phyloP scores from a whole-genome alignment of 2,113 vertebrate species.

The Girardinichthys multiradiatus region DNA sequence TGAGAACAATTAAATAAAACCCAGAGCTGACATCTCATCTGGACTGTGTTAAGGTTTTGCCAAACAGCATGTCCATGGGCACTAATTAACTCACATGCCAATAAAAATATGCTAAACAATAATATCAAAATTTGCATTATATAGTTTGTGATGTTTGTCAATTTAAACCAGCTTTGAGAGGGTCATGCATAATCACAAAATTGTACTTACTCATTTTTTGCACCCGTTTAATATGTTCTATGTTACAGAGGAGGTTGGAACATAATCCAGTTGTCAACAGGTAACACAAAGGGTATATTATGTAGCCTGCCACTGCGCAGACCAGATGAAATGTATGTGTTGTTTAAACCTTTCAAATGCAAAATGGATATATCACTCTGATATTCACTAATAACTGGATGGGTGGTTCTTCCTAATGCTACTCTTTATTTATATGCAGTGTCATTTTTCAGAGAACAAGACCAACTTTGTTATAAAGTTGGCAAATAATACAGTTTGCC shows the following conservation, averaged over 20 bases:
- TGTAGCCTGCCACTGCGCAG: neutral
- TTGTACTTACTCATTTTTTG: neutral
- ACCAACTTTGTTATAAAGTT: constrained; percentile 63
- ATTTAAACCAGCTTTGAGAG: neutral
- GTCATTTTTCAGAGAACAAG: constrained; percentile 60
- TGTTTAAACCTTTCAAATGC: constrained; percentile 28
- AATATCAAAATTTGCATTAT: neutral
- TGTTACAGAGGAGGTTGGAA: neutral
- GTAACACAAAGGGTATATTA: neutral
- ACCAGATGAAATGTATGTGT: constrained; percentile 15
- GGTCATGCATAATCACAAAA: neutral
- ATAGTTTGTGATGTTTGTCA: neutral
- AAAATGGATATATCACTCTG: constrained; percentile 42
- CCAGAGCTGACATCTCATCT: too few species aligned
- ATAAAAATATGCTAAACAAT: constrained; percentile 20
- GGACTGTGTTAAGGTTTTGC: too few species aligned
- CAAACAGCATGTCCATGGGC: too few species aligned
- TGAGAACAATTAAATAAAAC: too few species aligned
- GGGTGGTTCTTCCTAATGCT: constrained; percentile 57
- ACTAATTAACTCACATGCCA: constrained; percentile 23
- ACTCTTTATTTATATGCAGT: constrained; percentile 22
- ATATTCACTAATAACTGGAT: constrained; percentile 45
- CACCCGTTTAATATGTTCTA: too few species aligned
- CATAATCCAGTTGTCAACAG: neutral
- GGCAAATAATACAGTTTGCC: constrained; percentile 53